Conservation (phyloP, 1,140 invertebrate species). For the Pararge aegeria region DNA sequence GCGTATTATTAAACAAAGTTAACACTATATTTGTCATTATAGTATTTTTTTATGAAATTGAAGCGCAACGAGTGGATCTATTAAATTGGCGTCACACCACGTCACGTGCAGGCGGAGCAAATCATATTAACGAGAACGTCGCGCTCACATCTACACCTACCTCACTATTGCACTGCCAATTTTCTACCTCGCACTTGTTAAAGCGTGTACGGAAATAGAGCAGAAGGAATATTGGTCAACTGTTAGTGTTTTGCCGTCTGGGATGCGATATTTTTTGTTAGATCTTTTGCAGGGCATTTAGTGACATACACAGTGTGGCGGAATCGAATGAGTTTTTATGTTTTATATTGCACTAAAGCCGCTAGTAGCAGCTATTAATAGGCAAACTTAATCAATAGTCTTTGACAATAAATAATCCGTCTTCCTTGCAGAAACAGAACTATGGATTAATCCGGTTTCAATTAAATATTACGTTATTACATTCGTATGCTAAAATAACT, state of each 20-base stretch:
- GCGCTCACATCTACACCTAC: conserved; percentile 34
- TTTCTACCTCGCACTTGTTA: conserved; percentile 41
- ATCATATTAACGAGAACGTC: conserved; percentile 69
- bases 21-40: too few relatives aligned
- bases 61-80: conserved; percentile 49
- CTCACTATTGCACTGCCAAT: conserved; percentile 49
- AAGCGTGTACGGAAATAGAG: conserved; percentile 37
- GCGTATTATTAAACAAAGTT: too few relatives aligned
- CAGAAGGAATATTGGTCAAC: conserved; percentile 25
- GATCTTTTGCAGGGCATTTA: neutral
- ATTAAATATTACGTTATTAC: too few relatives aligned
- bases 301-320: neutral
- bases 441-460: too few relatives aligned
- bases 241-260: conserved; percentile 11
- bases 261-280: neutral
- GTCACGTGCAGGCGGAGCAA: conserved; percentile 46
- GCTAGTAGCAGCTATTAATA: too few relatives aligned
- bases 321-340: too few relatives aligned
- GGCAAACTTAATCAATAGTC: too few relatives aligned
- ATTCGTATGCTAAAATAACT: too few relatives aligned
- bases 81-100: conserved; percentile 57
- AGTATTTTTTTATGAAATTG: conserved; percentile 27
- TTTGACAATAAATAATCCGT: too few relatives aligned
- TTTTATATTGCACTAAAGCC: neutral
- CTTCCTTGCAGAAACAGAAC: too few relatives aligned